Percentiles rank a stretch among this genome's conserved stretches.
These are phyloP conservation scores for Saturnia japonica DNA, from an alignment of 2,888 invertebrate species.

Conservation along the genomic window DNA sequence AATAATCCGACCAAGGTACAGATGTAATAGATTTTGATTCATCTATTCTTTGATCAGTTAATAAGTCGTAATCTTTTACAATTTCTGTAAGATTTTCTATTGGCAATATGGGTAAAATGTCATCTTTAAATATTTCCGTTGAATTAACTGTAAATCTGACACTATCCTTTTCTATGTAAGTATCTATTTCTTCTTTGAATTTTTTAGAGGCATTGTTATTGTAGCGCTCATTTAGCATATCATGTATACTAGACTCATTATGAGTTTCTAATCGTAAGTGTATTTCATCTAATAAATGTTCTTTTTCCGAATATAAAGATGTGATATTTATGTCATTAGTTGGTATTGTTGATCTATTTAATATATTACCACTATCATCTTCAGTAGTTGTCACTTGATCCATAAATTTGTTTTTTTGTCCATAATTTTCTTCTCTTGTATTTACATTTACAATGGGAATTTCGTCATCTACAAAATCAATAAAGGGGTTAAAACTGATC, in stretches of 20 bases:
- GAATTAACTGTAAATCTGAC: not conserved
- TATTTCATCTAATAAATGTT: not conserved
- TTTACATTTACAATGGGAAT: not conserved
- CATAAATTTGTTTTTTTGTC: not conserved
- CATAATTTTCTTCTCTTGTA: not conserved
- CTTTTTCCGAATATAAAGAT: not conserved
- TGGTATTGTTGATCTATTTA: not conserved
- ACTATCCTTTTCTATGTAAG: not conserved
- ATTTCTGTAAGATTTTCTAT: not conserved
- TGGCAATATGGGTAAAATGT: not conserved
- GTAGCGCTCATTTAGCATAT: not conserved
- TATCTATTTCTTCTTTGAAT: not conserved
- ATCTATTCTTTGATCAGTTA: not conserved
- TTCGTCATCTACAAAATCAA: not conserved
- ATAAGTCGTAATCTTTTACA: not conserved
- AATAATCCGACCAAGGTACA: not conserved
- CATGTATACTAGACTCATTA: not conserved
- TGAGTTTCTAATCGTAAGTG: not conserved
- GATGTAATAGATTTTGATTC: not conserved
- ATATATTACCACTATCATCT: not conserved
- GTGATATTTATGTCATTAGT: not conserved
- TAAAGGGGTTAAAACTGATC: not conserved
- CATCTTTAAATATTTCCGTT: not conserved
- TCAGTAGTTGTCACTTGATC: not conserved
- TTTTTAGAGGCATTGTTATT: not conserved